These are phyloP conservation scores for Drosophila antonietae DNA, from an alignment of 2,888 invertebrate genomes.

Conservation along the genomic window DNA sequence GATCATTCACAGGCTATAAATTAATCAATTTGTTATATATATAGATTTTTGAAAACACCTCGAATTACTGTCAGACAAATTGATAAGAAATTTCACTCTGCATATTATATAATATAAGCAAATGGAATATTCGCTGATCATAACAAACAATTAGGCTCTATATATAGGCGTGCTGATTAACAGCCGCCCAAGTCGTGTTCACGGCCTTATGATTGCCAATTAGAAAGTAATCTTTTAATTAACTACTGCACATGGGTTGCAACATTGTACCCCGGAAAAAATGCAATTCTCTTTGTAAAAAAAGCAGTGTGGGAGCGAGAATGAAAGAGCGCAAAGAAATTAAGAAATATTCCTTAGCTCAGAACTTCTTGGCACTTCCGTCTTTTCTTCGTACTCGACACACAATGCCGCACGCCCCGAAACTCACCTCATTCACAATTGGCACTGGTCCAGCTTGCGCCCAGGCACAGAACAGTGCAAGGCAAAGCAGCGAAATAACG, in stretches of 20 bases:
- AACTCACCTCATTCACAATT: conserved; percentile 83
- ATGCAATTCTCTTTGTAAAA: conserved; percentile 27
- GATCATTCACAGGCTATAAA: conserved; percentile 27
- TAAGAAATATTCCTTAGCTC: conserved; percentile 10
- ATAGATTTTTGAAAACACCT: conserved; percentile 26
- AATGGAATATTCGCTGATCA: conserved; percentile 58
- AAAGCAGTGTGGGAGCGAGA: conserved; percentile 6
- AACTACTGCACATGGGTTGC: conserved; percentile 37
- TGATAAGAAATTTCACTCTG: conserved; percentile 46
- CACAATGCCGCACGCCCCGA: conserved; percentile 5
- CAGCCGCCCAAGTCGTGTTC: conserved; percentile 61
- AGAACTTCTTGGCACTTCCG: conserved; percentile 22
- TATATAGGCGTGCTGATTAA: conserved; percentile 60
- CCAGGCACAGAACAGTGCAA: conserved; percentile 63
- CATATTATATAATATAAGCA: conserved; percentile 46
- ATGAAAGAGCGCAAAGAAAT: background rate
- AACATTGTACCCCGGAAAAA: conserved; percentile 25
- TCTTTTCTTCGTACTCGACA: conserved; percentile 11
- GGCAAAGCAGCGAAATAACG: conserved; percentile 61
- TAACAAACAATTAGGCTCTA: conserved; percentile 50
- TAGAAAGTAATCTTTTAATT: conserved; percentile 66
- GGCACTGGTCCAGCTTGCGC: conserved; percentile 82
- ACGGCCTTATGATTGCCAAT: conserved; percentile 42
- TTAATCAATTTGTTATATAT: conserved; percentile 51
- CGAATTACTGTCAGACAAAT: conserved; percentile 23